A percentile compares a stretch with the other conserved stretches of the same genome.
phyloP scores from a whole-genome alignment of 1,140 invertebrate species.

The Danaus melanippus region DNA sequence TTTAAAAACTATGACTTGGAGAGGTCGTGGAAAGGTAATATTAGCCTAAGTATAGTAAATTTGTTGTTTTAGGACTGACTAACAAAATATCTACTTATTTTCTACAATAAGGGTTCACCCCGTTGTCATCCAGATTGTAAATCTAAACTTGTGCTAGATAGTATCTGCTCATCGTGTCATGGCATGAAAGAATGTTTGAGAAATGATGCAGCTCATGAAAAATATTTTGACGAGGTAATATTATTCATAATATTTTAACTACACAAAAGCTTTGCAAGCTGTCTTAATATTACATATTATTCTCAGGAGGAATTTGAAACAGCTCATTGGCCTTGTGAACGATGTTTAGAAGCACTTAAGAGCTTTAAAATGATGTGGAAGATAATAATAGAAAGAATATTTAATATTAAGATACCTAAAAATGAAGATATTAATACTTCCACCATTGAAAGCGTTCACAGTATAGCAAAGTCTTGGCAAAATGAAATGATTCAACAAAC shows the following conservation, averaged over 20 bases:
- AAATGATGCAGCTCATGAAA: constrained; percentile 39
- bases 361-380: constrained; percentile 64
- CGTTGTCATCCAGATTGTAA: constrained; percentile 53
- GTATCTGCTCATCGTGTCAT: constrained; percentile 48
- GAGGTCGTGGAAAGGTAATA: constrained; percentile 35
- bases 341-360: constrained; percentile 53
- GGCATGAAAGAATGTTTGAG: constrained; percentile 49
- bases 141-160: constrained; percentile 51
- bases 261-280: not conserved
- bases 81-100: constrained; percentile 5
- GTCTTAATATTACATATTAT: constrained; percentile 6
- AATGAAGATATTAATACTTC: constrained; percentile 21
- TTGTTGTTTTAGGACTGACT: too few species aligned
- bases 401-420: constrained; percentile 38
- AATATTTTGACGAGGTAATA: constrained; percentile 51
- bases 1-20: constrained; percentile 45
- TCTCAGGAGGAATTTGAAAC: constrained; percentile 60
- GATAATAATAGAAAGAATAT: constrained; percentile 52
- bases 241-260: constrained; percentile 5
- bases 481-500: constrained; percentile 46
- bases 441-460: constrained; percentile 28
- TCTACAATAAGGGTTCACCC: constrained; percentile 32
- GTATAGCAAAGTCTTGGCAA: constrained; percentile 42
- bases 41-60: too few species aligned
- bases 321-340: constrained; percentile 57